Evolutionary conservation across 2,888 invertebrate species (phyloP), one percentile per base, ranked within the genome.

Genomic region (Tinea trinotella): DNA sequence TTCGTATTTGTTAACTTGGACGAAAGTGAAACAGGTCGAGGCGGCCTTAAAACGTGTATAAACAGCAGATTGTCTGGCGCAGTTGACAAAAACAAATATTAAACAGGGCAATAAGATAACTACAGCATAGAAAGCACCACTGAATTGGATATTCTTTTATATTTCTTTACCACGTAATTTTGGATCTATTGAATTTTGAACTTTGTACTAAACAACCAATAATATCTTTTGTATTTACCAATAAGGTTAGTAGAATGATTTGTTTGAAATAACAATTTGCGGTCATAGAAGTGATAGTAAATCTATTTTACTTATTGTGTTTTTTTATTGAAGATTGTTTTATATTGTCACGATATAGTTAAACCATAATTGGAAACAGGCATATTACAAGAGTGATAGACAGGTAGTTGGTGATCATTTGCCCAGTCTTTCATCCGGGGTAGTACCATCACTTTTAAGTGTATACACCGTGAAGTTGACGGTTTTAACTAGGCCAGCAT

Each of bases 81-180:
- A 57, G 67, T 65, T 71, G 73, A 78, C 76, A 80, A 82, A 81
- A 82, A 80, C 74, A 81, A 82, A 80, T 67, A 76, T 64, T 67
- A 62, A 46, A 52, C 52, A 59, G 55, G 60, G 66, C 68, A 74
- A 74, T 70, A 73, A 74, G 71, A 72, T 60, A 61, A 63, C 59
- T 59, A 56, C 60, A 53, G 59, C 59, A 62, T 66, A 71, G 71
- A 71, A 71, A 71, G 70, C 65, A 61, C 55, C 56, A 49, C 53
- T 54, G 55, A 46, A 46, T 46, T 19, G 46, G 10, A 18, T 46
- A 17, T 46, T 46, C 46, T 46, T 46, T 46, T 4, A 12, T 36
- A 36, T 7, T 46, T 46, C 19, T 46, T 10, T 46, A 15, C 30
- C 40, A 2, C 12, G 13, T 13, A 40, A 15, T 40, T 15, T 2